A percentile compares a stretch with the other conserved stretches of the same genome.
These are phyloP conservation scores for Quadroppia sp. DNA, from an alignment of 2,888 invertebrate genomes.

Conservation along the genomic window DNA sequence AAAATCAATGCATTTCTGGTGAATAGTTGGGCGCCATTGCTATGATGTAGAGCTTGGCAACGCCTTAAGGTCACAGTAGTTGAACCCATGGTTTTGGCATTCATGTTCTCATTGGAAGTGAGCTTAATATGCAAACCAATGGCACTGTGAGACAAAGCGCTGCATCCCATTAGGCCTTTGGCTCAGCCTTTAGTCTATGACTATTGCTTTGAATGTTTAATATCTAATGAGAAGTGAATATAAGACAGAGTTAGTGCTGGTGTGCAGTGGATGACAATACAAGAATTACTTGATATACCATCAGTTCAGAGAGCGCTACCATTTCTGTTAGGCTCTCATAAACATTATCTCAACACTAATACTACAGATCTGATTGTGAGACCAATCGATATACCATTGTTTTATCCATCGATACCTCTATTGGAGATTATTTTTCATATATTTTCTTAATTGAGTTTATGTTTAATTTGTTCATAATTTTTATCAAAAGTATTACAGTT, in stretches of 20 bases:
- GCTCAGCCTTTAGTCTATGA: constrained; percentile 14
- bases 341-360: background rate
- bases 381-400: background rate
- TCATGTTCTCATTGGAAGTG: background rate
- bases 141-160: constrained; percentile 15
- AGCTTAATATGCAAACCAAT: constrained; percentile 35
- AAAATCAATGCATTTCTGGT: constrained; percentile 33
- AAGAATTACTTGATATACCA: background rate
- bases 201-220: constrained; percentile 10
- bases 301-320: constrained; percentile 40
- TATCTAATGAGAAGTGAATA: background rate
- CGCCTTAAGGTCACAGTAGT: constrained; percentile 29
- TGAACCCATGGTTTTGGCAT: constrained; percentile 12
- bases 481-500: too few relatives aligned
- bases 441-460: background rate
- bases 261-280: constrained; percentile 12
- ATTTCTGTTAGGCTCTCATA: constrained; percentile 20
- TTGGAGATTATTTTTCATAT: background rate
- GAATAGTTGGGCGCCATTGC: background rate
- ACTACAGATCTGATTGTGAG: background rate
- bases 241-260: constrained; percentile 32
- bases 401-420: background rate
- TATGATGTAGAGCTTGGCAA: background rate
- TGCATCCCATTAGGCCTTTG: constrained; percentile 8
- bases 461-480: too few relatives aligned